Evolutionary conservation across 2,888 invertebrate species (phyloP), one percentile per base, ranked within the genome.

Genomic region (Lasioglossum pauxillum): DNA sequence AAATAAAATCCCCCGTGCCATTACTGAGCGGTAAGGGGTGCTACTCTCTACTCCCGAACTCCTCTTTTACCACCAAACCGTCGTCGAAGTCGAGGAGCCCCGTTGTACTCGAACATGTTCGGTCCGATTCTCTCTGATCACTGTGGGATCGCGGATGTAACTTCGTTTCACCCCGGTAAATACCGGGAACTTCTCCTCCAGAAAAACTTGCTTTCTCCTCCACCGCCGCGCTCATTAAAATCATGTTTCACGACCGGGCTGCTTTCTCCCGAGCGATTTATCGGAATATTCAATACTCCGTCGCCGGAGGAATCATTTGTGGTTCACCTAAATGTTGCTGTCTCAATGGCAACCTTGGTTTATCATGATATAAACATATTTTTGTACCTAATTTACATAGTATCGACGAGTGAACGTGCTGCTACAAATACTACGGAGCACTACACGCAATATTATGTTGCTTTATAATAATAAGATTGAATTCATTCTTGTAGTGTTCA

Each of bases 1-100:
- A 93, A 92, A 93, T 91, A 93, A 93, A 93, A 92, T 92, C 90
- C 91, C 83, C 90, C 87, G 87, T 82, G 86, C 87, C 81, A 86
- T 73, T 77, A 69, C 84, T 82, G 84, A 87, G 84, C 90, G 89
- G 90, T 87, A 88, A 89, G 89, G 89, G 89, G 75, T 86, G 83
- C 79, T 87, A 87, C 86, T 77, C 86, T 87, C 86, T 75, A 84
- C 78, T 75, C 80, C 88, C 79, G 77, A 67, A 38, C 83, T 60
- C 82, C 78, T 79, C 84, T 80, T 84, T 87, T 81, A 79, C 84
- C 86, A 67, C 78, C 83, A 78, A 84, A 84, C 85, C 86, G 84
- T 88, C 85, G 87, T 85, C 84, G 86, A 90, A 91, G 82, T 88
- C 87, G 86, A 86, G 80, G 83, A 88, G 78, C 85, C 90, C 53